Percentiles rank a stretch among this genome's conserved stretches.
Evolutionary conservation across 1,140 invertebrate genomes (phyloP).

Genomic region (Cherax destructor): DNA sequence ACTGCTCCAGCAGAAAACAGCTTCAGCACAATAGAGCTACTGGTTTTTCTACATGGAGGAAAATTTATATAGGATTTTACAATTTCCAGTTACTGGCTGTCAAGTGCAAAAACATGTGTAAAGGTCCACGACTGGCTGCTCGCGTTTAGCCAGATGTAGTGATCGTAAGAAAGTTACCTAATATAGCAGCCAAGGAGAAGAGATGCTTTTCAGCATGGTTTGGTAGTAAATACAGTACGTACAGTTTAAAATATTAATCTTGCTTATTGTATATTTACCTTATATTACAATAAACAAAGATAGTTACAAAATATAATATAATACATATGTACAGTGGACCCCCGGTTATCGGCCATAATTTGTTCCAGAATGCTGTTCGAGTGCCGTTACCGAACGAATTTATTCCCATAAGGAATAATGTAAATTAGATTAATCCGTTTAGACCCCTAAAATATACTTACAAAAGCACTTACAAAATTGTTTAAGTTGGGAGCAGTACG

Average conservation of each 20-base stretch:
- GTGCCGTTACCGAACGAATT: too few species aligned
- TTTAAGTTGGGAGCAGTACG: too few species aligned
- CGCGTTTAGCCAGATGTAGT: background rate
- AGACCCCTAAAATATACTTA: too few species aligned
- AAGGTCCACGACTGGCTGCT: background rate
- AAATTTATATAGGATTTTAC: background rate
- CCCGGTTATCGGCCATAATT: too few species aligned
- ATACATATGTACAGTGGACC: too few species aligned
- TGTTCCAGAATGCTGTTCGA: too few species aligned
- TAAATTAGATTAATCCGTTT: too few species aligned
- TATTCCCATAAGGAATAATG: too few species aligned
- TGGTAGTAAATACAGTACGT: background rate
- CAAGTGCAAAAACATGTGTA: background rate
- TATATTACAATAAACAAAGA: background rate
- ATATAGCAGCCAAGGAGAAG: background rate
- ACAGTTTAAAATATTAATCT: background rate
- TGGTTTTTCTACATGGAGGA: conserved; percentile 1
- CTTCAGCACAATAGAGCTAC: conserved; percentile 8
- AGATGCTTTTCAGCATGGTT: background rate
- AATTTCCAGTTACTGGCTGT: background rate
- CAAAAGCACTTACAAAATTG: too few species aligned
- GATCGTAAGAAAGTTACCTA: background rate
- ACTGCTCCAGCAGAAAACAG: conserved; percentile 7
- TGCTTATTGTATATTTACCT: background rate
- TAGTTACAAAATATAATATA: background rate